A percentile compares a stretch with the other conserved stretches of the same genome.
phyloP scores from a whole-genome alignment of 2,888 invertebrate species.

The Campopleginae sp. region DNA sequence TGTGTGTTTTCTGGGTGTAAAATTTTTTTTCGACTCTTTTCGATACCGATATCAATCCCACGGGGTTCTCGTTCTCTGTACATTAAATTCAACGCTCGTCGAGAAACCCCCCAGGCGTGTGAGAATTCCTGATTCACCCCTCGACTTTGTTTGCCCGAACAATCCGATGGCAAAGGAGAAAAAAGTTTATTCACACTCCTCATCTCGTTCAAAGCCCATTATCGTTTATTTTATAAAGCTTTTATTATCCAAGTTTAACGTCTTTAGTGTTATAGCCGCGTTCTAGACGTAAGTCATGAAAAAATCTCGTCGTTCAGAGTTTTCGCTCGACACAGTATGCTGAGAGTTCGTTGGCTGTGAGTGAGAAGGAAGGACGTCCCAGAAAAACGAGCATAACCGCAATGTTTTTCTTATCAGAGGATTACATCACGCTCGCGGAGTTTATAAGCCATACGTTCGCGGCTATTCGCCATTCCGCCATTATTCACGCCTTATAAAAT shows the following conservation, averaged over 20 bases:
- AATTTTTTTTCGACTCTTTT: too few relatives aligned
- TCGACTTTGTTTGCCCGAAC: not conserved
- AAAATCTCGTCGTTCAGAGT: constrained; percentile 9
- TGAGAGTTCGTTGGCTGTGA: not conserved
- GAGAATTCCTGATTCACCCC: not conserved
- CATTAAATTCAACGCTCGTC: not conserved
- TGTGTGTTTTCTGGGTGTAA: too few relatives aligned
- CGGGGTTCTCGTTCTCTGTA: not conserved
- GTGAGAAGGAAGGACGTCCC: not conserved
- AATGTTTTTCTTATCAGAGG: constrained; percentile 29
- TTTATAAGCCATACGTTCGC: constrained; percentile 19
- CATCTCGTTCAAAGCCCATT: constrained; percentile 1
- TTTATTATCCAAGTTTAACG: constrained; percentile 60
- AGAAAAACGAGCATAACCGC: not conserved
- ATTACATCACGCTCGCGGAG: constrained; percentile 21
- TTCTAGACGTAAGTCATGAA: constrained; percentile 39
- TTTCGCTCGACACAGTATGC: not conserved
- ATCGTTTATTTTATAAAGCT: constrained; percentile 44
- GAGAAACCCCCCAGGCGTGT: not conserved
- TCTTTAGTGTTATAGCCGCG: constrained; percentile 43
- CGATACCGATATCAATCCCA: not conserved
- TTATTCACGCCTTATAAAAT: constrained; percentile 12
- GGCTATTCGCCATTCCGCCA: not conserved
- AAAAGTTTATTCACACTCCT: constrained; percentile 8
- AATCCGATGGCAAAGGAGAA: not conserved